These are phyloP conservation scores for Agrilus cyanescens DNA, from an alignment of 2,888 invertebrate species.

Conservation along the genomic window DNA sequence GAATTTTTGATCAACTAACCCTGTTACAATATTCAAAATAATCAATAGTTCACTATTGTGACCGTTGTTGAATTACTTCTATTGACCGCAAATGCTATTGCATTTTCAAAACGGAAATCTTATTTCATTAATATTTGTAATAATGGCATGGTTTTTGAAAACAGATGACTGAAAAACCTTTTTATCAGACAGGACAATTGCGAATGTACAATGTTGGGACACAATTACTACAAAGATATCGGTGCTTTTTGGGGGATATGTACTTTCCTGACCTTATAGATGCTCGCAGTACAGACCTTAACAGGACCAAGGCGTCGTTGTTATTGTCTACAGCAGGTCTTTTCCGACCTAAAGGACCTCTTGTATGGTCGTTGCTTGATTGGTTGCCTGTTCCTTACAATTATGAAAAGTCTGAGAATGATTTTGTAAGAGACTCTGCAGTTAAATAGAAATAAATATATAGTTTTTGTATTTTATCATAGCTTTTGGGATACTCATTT, in stretches of 20 bases:
- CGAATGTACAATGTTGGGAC: slow-evolving; percentile 44
- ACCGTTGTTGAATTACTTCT: no score
- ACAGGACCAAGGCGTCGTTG: slow-evolving; percentile 62
- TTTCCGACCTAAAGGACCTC: slow-evolving; percentile 45
- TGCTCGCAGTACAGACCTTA: slow-evolving; percentile 55
- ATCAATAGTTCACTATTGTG: no score
- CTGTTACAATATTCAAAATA: no score
- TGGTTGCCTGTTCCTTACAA: slow-evolving; percentile 71
- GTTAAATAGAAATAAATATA: background rate
- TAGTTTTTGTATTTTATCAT: background rate
- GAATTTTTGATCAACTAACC: no score
- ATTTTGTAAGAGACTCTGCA: slow-evolving; percentile 16
- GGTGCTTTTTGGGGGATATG: slow-evolving; percentile 43
- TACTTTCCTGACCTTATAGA: slow-evolving; percentile 45
- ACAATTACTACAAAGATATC: slow-evolving; percentile 49
- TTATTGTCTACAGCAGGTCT: slow-evolving; percentile 54
- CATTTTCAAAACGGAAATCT: no score
- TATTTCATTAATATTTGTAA: no score
- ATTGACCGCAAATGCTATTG: no score
- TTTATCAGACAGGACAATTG: slow-evolving; percentile 23
- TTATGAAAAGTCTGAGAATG: slow-evolving; percentile 38
- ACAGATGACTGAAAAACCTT: slow-evolving; percentile 2
- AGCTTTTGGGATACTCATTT: background rate
- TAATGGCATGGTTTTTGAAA: no score
- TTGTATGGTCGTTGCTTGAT: slow-evolving; percentile 44